These are phyloP conservation scores for Hypotaenidia philippensis DNA, from an alignment of 2,797 vertebrate species.

Conservation along the genomic window DNA sequence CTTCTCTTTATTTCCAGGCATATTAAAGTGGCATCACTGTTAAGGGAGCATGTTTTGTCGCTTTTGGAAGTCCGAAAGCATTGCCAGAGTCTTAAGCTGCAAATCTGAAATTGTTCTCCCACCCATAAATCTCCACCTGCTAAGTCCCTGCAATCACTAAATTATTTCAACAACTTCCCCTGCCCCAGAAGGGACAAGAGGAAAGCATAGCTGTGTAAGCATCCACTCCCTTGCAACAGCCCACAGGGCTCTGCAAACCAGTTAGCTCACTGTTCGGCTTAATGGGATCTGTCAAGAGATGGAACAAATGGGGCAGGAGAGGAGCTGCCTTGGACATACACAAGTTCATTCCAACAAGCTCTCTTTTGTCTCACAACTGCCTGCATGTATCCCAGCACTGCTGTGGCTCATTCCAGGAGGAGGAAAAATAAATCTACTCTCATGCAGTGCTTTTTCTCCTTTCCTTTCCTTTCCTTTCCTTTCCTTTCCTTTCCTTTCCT, in stretches of 20 bases:
- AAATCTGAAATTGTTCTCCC: neutral
- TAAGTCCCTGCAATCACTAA: neutral
- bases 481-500: rapidly evolving
- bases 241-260: neutral
- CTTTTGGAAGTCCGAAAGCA: neutral
- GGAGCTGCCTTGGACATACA: neutral
- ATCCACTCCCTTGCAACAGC: neutral
- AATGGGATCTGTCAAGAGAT: neutral
- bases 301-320: neutral
- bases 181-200: neutral
- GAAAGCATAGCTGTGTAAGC: neutral
- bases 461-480: rapidly evolving
- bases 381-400: neutral
- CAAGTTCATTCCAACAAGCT: neutral
- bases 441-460: rapidly evolving
- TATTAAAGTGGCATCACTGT: rapidly evolving
- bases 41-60: neutral
- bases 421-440: neutral
- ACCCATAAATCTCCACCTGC: neutral
- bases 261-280: neutral
- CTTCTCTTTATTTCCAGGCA: neutral
- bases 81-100: rapidly evolving
- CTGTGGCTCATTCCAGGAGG: neutral
- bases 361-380: neutral
- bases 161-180: neutral